A percentile compares a stretch with the other conserved stretches of the same genome.
Conservation (phyloP, 1,140 invertebrate species). For the Heliconius congener region DNA sequence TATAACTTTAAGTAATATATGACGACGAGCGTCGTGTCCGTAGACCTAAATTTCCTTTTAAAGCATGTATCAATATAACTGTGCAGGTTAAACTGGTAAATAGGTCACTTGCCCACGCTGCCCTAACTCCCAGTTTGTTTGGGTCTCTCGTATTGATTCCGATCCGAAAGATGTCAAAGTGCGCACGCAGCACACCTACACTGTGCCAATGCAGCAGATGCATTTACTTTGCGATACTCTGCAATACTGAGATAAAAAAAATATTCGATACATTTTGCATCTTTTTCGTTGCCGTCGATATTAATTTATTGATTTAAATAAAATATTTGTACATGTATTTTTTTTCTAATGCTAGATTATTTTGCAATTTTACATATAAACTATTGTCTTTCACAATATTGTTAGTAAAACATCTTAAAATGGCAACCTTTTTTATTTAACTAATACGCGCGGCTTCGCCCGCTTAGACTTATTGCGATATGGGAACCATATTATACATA, state of each 20-base stretch:
- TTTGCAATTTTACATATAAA: no score
- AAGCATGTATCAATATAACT: neutral
- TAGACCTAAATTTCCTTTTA: neutral
- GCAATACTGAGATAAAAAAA: slow-evolving; percentile 10
- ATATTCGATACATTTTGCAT: neutral
- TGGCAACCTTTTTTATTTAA: no score
- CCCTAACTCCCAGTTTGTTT: slow-evolving; percentile 66
- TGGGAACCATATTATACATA: no score
- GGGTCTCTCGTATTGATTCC: slow-evolving; percentile 72
- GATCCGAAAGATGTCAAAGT: slow-evolving; percentile 40
- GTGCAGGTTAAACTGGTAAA: slow-evolving; percentile 48
- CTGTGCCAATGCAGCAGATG: slow-evolving; percentile 44
- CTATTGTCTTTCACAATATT: no score
- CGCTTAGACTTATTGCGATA: no score
- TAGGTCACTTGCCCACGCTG: slow-evolving; percentile 70
- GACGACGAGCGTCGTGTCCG: neutral
- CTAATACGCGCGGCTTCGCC: no score
- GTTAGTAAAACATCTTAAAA: no score
- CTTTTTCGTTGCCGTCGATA: neutral
- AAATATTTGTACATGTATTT: no score
- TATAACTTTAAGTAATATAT: no score
- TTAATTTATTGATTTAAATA: no score
- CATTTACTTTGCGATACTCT: slow-evolving; percentile 29
- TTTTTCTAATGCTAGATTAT: no score
- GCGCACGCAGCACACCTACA: slow-evolving; percentile 54